Conservation (phyloP, 2,113 vertebrate species). For the Haemorhous mexicanus region DNA sequence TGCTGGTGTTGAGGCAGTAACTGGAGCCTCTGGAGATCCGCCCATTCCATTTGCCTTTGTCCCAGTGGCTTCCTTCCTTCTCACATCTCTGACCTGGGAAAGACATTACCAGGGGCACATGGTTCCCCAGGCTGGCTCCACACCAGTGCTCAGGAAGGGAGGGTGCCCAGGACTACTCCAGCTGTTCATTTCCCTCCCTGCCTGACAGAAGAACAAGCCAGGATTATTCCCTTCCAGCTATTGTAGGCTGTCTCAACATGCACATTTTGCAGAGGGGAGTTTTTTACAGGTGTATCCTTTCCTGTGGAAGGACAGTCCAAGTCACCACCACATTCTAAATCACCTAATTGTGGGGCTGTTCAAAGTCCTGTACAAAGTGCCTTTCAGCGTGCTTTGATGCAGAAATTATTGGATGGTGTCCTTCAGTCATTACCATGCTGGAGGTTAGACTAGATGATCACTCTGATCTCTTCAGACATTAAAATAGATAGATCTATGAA, state of each 20-base stretch:
- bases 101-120: background rate
- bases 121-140: background rate
- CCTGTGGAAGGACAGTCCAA: background rate
- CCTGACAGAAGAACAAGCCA: background rate
- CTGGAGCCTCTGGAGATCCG: background rate
- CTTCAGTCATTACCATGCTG: conserved; percentile 7
- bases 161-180: background rate
- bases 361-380: background rate
- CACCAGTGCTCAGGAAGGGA: background rate
- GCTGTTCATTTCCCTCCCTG: background rate
- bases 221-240: background rate
- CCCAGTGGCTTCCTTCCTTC: background rate
- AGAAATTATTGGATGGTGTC: conserved; percentile 46
- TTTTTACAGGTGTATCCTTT: background rate
- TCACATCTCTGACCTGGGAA: background rate
- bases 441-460: conserved; percentile 22
- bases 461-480: conserved; percentile 1
- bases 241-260: background rate
- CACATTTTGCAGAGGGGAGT: background rate
- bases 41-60: background rate
- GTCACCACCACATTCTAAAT: background rate
- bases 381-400: conserved; percentile 37
- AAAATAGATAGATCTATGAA: background rate
- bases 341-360: background rate
- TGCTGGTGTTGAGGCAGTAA: background rate